Evolutionary conservation across 1,140 invertebrate species (phyloP).

Genomic region (Zaprionus davidi): DNA sequence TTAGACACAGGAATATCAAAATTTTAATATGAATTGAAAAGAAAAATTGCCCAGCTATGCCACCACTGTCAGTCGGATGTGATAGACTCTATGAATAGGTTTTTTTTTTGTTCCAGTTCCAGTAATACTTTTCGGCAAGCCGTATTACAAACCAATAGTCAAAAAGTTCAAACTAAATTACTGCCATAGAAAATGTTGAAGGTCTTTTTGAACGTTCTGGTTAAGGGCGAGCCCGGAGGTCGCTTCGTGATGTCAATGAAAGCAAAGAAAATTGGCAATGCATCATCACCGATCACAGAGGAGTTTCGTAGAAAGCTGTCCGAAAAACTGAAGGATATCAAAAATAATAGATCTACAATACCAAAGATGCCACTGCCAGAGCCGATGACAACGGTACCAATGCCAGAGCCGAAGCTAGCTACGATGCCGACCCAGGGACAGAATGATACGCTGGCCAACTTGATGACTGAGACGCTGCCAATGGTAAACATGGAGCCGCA

Average conservation of each 20-base stretch:
- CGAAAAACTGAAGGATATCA: not conserved
- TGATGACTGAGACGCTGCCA: not conserved
- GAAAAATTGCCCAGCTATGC: not conserved
- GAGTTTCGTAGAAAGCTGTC: not conserved
- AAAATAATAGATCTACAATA: too few relatives aligned
- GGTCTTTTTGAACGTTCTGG: conserved; percentile 9
- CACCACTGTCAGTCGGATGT: not conserved
- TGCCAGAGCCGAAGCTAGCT: too few relatives aligned
- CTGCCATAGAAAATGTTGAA: conserved; percentile 26
- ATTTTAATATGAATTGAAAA: too few relatives aligned
- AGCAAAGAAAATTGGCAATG: not conserved
- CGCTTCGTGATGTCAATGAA: conserved; percentile 6
- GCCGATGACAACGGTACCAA: too few relatives aligned
- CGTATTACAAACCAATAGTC: not conserved
- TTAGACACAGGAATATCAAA: too few relatives aligned
- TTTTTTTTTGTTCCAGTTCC: not conserved
- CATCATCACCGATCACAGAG: not conserved
- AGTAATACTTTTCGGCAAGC: not conserved
- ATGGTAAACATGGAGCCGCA: not conserved
- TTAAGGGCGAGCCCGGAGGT: not conserved
- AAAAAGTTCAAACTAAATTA: not conserved
- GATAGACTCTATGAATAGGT: not conserved
- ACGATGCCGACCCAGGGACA: too few relatives aligned
- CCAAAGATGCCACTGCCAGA: not conserved
- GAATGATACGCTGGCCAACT: too few relatives aligned